A percentile compares a stretch with the other conserved stretches of the same genome.
Conservation (phyloP, 2,113 vertebrate genomes). For the Tylochromis polylepis region DNA sequence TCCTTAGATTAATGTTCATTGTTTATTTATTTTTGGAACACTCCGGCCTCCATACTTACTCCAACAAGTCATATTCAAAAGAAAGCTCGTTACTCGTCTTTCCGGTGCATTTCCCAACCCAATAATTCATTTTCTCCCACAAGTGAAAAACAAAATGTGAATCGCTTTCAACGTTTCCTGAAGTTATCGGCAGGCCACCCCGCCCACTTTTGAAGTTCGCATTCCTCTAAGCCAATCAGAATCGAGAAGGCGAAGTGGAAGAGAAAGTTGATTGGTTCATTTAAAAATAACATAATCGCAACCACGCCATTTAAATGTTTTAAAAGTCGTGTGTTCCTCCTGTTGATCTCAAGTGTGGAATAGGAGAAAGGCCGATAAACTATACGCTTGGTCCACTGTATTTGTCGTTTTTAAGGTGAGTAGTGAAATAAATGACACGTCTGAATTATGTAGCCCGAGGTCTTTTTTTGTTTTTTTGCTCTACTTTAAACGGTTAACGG, state of each 20-base stretch:
- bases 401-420: conserved; percentile 28
- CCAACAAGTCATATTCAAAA: background rate
- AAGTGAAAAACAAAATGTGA: background rate
- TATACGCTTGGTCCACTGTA: accelerated
- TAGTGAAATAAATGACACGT: background rate
- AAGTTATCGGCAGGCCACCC: background rate
- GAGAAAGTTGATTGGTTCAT: conserved; percentile 62
- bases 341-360: background rate
- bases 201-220: background rate
- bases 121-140: background rate
- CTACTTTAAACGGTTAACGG: background rate
- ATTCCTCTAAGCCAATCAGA: conserved; percentile 48
- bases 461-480: too few species aligned
- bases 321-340: background rate
- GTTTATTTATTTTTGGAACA: background rate
- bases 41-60: background rate
- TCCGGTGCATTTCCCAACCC: background rate
- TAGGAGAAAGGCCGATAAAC: background rate
- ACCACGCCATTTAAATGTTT: conserved; percentile 67
- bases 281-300: conserved; percentile 55
- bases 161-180: background rate
- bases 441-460: background rate
- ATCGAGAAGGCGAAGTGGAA: background rate
- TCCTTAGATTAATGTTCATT: background rate
- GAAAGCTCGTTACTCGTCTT: background rate